Conservation (phyloP, 2,888 invertebrate genomes). For the Tinea semifulvella region DNA sequence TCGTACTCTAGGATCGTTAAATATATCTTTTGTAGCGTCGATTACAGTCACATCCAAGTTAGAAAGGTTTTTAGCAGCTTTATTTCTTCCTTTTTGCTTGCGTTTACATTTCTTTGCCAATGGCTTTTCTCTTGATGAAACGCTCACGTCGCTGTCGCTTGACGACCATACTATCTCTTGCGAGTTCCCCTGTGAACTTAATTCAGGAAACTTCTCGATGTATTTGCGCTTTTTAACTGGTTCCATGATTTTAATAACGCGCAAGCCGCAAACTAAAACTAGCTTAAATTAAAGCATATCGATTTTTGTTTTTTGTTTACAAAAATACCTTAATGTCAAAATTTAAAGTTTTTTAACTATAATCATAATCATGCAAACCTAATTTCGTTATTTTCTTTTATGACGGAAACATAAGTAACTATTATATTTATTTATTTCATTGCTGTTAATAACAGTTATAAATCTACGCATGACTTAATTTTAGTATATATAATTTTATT, state of each 20-base stretch:
- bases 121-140: slow-evolving; percentile 21
- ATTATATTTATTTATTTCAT: too few relatives aligned
- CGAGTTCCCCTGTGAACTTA: background rate
- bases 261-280: too few relatives aligned
- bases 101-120: slow-evolving; percentile 42
- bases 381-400: too few relatives aligned
- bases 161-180: slow-evolving; percentile 47
- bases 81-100: slow-evolving; percentile 25
- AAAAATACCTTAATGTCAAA: too few relatives aligned
- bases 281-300: too few relatives aligned
- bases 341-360: too few relatives aligned
- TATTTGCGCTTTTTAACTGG: background rate
- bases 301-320: slow-evolving; percentile 14
- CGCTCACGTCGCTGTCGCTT: slow-evolving; percentile 43
- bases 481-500: too few relatives aligned
- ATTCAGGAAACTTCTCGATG: slow-evolving; percentile 32
- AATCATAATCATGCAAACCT: too few relatives aligned
- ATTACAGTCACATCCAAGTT: slow-evolving; percentile 38
- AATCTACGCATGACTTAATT: too few relatives aligned
- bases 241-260: background rate
- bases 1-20: background rate
- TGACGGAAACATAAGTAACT: too few relatives aligned
- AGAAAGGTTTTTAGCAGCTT: slow-evolving; percentile 30
- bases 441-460: too few relatives aligned
- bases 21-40: slow-evolving; percentile 22